A percentile compares a stretch with the other conserved stretches of the same genome.
Conservation (phyloP, 1,140 invertebrate species). For the Euura saliciscinereae region DNA sequence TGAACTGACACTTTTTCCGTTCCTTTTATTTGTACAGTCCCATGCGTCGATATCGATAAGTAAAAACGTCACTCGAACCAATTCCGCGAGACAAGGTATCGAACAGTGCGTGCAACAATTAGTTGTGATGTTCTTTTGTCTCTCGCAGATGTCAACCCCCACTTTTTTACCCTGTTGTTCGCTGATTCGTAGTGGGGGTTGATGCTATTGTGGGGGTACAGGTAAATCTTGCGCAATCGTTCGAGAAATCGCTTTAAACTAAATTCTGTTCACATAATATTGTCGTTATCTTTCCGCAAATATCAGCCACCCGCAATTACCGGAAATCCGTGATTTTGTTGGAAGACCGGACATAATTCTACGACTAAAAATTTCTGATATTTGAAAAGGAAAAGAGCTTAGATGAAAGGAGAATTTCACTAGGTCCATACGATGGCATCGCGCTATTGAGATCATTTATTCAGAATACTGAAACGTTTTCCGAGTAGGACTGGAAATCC, state of each 20-base stretch:
- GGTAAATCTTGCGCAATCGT: not conserved
- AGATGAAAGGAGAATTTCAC: not conserved
- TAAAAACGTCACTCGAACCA: slow-evolving; percentile 15
- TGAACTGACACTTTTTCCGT: too few relatives aligned
- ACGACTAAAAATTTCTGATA: not conserved
- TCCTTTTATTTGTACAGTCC: too few relatives aligned
- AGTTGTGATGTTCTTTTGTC: slow-evolving; percentile 23
- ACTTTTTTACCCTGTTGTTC: not conserved
- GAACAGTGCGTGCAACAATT: slow-evolving; percentile 27
- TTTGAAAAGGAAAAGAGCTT: not conserved
- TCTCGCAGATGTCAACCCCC: slow-evolving; percentile 33
- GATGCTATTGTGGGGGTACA: slow-evolving; percentile 2
- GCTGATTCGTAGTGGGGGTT: not conserved
- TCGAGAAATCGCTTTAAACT: not conserved
- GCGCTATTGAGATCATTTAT: not conserved
- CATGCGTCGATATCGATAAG: not conserved
- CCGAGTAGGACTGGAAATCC: not conserved
- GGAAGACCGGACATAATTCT: not conserved
- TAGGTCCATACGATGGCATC: not conserved
- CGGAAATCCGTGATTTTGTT: not conserved
- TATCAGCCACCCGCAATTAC: not conserved
- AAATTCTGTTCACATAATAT: too few relatives aligned
- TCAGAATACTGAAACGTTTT: not conserved
- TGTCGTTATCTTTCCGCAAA: not conserved
- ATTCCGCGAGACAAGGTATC: slow-evolving; percentile 27